A percentile compares a stretch with the other conserved stretches of the same genome.
Conservation (phyloP, 1,140 invertebrate genomes). For the Eciton burchellii region DNA sequence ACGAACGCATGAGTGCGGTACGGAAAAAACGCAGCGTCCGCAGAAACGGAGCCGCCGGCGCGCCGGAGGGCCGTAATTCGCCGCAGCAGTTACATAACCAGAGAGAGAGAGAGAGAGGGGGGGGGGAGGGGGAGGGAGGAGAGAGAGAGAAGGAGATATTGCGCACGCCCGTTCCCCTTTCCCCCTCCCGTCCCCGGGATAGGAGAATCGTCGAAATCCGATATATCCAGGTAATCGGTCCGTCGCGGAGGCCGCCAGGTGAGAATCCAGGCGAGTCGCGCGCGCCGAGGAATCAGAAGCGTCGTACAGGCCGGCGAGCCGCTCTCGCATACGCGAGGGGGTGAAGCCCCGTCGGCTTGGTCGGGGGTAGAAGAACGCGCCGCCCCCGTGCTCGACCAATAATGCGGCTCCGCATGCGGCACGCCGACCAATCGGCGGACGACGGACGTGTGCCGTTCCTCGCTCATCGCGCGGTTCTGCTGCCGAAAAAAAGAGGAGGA, state of each 20-base stretch:
- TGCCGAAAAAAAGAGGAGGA: slow-evolving; percentile 62
- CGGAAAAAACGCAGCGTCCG: neutral
- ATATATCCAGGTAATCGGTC: slow-evolving; percentile 57
- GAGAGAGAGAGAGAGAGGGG: slow-evolving; percentile 7
- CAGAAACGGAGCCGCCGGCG: neutral
- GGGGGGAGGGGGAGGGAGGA: neutral
- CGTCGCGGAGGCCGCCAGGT: slow-evolving; percentile 63
- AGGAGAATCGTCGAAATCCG: slow-evolving; percentile 44
- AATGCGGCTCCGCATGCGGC: slow-evolving; percentile 55
- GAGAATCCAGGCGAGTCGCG: slow-evolving; percentile 41
- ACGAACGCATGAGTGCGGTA: neutral
- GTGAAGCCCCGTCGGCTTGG: slow-evolving; percentile 44
- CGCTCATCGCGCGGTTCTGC: slow-evolving; percentile 41
- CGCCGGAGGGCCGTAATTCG: slow-evolving; percentile 20
- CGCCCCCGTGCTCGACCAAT: slow-evolving; percentile 80
- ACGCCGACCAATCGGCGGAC: slow-evolving; percentile 75
- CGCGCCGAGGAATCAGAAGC: slow-evolving; percentile 36
- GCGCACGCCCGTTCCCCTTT: neutral
- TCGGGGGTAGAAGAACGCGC: slow-evolving; percentile 77
- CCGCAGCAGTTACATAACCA: slow-evolving; percentile 39
- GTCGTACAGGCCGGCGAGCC: slow-evolving; percentile 15
- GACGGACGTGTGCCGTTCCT: slow-evolving; percentile 20
- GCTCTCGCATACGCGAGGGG: slow-evolving; percentile 37
- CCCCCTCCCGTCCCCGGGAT: no score
- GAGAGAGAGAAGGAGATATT: slow-evolving; percentile 29